A percentile compares a stretch with the other conserved stretches of the same genome.
These are phyloP conservation scores for Anolis carolinensis DNA, from an alignment of 2,113 vertebrate species.

Conservation along the genomic window DNA sequence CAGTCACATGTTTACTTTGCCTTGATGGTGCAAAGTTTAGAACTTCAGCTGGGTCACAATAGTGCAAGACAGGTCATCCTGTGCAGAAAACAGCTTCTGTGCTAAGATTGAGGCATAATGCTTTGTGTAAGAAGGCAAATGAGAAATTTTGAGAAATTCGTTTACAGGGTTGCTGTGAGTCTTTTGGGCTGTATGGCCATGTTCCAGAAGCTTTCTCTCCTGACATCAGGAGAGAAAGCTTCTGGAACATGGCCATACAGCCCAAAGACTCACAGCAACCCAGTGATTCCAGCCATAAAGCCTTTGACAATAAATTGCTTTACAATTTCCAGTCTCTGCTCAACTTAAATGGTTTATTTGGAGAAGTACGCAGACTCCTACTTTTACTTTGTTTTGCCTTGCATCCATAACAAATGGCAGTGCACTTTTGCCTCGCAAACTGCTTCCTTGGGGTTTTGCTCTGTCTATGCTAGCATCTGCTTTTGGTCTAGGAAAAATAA, in stretches of 20 bases:
- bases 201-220: too few relatives aligned
- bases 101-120: not conserved
- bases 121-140: slow-evolving; percentile 25
- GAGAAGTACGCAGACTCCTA: not conserved
- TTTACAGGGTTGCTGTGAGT: too few relatives aligned
- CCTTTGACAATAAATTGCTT: too few relatives aligned
- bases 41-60: slow-evolving; percentile 37
- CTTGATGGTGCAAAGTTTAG: slow-evolving; percentile 72
- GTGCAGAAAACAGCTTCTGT: slow-evolving; percentile 11
- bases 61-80: slow-evolving; percentile 13
- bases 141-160: slow-evolving; percentile 18
- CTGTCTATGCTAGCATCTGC: not conserved
- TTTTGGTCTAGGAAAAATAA: not conserved
- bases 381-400: not conserved
- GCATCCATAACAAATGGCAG: not conserved
- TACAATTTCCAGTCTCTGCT: slow-evolving; percentile 3
- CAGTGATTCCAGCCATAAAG: too few relatives aligned
- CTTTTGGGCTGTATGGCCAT: too few relatives aligned
- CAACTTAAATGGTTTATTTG: slow-evolving; percentile 2
- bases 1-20: slow-evolving; percentile 75
- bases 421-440: not conserved
- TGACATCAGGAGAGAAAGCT: too few relatives aligned
- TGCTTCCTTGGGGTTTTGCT: too few relatives aligned
- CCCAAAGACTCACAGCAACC: too few relatives aligned
- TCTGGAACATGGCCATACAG: too few relatives aligned